Conservation (phyloP, 1,140 invertebrate genomes). For the Drosophila teissieri region DNA sequence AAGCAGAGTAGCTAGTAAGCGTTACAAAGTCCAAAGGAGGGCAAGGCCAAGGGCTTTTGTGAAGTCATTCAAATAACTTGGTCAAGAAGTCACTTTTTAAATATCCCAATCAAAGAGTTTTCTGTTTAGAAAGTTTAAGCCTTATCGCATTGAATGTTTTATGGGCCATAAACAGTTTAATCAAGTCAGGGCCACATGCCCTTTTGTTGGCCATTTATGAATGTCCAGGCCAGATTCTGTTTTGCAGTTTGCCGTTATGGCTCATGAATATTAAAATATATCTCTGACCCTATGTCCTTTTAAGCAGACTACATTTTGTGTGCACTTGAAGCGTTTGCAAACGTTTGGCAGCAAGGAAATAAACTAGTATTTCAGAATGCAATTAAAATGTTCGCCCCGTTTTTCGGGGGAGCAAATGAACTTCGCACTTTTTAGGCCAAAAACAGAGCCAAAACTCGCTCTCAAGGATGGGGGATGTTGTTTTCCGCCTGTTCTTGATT, state of each 20-base stretch:
- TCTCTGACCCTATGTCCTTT: constrained; percentile 70
- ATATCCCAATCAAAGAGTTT: constrained; percentile 28
- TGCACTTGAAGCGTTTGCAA: constrained; percentile 60
- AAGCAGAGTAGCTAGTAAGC: constrained; percentile 4
- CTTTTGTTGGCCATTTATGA: constrained; percentile 37
- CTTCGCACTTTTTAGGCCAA: constrained; percentile 48
- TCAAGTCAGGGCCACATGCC: constrained; percentile 33
- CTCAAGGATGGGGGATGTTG: constrained; percentile 2
- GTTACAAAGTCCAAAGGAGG: neutral
- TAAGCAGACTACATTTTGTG: constrained; percentile 21
- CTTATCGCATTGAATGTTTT: constrained; percentile 33
- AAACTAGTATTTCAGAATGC: constrained; percentile 70
- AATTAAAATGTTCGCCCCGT: constrained; percentile 70
- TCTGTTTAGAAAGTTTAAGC: constrained; percentile 21
- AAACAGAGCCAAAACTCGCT: constrained; percentile 4
- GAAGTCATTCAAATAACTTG: constrained; percentile 15
- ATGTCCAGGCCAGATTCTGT: constrained; percentile 26
- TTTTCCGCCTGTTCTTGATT: constrained; percentile 71
- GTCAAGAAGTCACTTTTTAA: constrained; percentile 22
- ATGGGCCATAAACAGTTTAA: constrained; percentile 43
- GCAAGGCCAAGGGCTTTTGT: constrained; percentile 22
- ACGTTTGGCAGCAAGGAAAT: constrained; percentile 66
- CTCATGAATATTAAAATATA: constrained; percentile 73
- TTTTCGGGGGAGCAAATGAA: constrained; percentile 63
- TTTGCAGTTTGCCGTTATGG: constrained; percentile 26